Evolutionary conservation across 2,888 invertebrate species (phyloP).

Genomic region (Hypsopygia costalis): DNA sequence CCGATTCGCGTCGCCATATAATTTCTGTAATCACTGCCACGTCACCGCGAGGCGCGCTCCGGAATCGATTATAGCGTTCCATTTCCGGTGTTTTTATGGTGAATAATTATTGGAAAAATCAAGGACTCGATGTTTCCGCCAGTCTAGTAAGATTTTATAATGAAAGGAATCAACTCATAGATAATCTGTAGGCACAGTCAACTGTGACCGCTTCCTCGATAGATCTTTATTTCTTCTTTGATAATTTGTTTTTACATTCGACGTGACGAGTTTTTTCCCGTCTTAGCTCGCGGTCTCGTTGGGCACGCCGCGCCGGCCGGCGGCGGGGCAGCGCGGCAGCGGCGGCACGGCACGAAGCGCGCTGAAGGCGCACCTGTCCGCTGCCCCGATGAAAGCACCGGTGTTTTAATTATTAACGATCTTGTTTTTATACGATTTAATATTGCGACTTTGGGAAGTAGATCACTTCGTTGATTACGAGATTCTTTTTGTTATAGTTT

Average conservation of each 20-base stretch:
- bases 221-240: conserved; percentile 68
- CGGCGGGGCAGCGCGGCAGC: conserved; percentile 14
- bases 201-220: conserved; percentile 77
- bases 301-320: conserved; percentile 25
- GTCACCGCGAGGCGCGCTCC: conserved; percentile 68
- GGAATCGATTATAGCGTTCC: conserved; percentile 75
- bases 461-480: conserved; percentile 73
- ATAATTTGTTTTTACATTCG: conserved; percentile 73
- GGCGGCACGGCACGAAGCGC: conserved; percentile 6
- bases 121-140: conserved; percentile 65
- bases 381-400: conserved; percentile 55
- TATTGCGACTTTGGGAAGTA: conserved; percentile 70
- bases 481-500: conserved; percentile 68
- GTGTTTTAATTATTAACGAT: conserved; percentile 70
- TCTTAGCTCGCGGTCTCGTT: conserved; percentile 47
- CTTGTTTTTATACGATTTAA: conserved; percentile 66
- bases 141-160: conserved; percentile 51
- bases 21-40: conserved; percentile 73
- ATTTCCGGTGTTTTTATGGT: conserved; percentile 74
- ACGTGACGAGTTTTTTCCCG: conserved; percentile 62
- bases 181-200: conserved; percentile 70
- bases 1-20: conserved; percentile 74
- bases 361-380: conserved; percentile 44
- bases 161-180: conserved; percentile 61
- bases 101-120: conserved; percentile 74